Percentiles rank a stretch among this genome's conserved stretches.
phyloP scores from a whole-genome alignment of 2,113 vertebrate species.

The Heteronetta atricapilla region DNA sequence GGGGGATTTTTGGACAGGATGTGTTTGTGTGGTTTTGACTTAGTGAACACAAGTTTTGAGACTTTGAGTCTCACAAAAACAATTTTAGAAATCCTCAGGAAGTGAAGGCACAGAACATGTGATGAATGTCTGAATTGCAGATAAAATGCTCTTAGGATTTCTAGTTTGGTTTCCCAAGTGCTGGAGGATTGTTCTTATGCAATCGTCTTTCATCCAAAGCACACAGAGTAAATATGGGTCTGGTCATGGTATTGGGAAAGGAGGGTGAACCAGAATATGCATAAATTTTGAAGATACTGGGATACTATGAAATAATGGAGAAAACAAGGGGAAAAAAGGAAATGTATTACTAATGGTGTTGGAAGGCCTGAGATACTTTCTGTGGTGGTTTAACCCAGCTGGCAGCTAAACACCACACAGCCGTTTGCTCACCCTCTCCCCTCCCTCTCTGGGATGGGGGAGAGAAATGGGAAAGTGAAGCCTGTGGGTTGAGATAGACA shows the following conservation, averaged over 20 bases:
- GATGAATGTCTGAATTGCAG: neutral
- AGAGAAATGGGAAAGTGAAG: too few species aligned
- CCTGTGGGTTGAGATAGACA: too few species aligned
- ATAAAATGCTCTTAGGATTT: neutral
- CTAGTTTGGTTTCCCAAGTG: too few species aligned
- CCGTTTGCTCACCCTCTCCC: too few species aligned
- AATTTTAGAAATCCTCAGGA: neutral
- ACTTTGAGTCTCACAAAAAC: neutral
- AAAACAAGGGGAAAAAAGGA: neutral
- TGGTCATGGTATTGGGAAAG: neutral
- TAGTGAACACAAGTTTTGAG: neutral
- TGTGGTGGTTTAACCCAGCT: too few species aligned
- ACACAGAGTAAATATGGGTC: neutral
- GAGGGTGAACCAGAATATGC: neutral
- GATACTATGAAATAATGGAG: neutral
- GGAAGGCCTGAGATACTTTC: too few species aligned
- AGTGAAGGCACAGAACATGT: neutral
- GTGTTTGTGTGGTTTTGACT: neutral
- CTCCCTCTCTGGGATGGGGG: too few species aligned
- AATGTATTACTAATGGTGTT: too few species aligned
- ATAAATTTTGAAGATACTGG: neutral
- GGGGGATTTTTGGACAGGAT: too few species aligned
- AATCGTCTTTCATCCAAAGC: neutral
- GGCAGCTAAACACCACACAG: too few species aligned
- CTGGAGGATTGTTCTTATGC: neutral